Base-by-base conservation (phyloP, 2,113 vertebrate species). In the Rhinopomastus cyanomelas region DNA sequence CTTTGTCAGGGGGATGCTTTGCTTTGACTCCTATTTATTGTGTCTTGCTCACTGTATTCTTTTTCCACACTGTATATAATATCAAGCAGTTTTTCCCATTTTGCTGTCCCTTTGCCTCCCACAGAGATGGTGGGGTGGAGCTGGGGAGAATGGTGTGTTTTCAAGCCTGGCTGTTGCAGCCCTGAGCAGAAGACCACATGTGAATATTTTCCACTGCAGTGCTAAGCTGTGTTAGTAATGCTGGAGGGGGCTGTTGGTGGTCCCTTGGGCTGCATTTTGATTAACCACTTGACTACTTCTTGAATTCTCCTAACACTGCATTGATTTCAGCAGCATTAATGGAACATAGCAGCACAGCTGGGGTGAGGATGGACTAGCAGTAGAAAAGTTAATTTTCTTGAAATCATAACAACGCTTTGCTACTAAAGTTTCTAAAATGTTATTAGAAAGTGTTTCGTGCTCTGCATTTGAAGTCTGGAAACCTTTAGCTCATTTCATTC, bases 271-370 rank as follows among this genome's bases (percentile, higher is more conserved):
- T 88, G 76, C 53, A 82, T 94, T 87, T 85, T 93, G 88, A 94
- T 96, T 86, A 95, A 93, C 65, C 62, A 86, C 85, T 92, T 91
- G 74, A 82, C 80, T 93, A 53, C 88, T 92, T 12, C 73, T 91
- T 94, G 87, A 94, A 86, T 89, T 92, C 72, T 94, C 48, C 87
- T 71, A 94, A 65, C 67, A 30, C 85, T 72, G 74, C 74, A 92
- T 94, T 93, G 86, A 93, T 95, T 92, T 96, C 80, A n/a, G 82
- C 76, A 44, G 59, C 6, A 2, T 64, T 95, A 95, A 90, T 95
- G 74, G 73, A 89, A 87, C 69, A 53, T 56, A 89, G 90, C 74
- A 95, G 89, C 68, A 73, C 81, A 94, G 91, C 87, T 92, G 79
- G 59, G 92, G 57, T 86, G 82, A 88, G 87, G 85, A 75, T 72